Evolutionary conservation across 2,113 vertebrate genomes (phyloP).

Genomic region (Mirounga angustirostris): DNA sequence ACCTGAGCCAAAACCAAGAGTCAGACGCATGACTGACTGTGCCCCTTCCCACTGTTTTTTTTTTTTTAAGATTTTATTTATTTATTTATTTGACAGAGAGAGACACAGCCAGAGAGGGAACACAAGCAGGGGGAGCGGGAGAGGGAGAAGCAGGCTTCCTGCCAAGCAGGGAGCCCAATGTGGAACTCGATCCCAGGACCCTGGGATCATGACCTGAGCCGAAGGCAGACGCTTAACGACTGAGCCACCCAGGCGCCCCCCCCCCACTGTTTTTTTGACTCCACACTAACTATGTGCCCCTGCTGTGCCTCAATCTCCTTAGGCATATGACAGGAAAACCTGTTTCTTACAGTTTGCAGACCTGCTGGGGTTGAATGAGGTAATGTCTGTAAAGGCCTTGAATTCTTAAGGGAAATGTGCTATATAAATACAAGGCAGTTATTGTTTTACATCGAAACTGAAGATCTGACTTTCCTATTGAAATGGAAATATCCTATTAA

Average conservation of each 20-base stretch:
- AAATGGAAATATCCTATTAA: neutral
- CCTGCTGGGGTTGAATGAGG: neutral
- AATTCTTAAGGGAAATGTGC: slow-evolving; percentile 14
- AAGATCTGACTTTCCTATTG: slow-evolving; percentile 39
- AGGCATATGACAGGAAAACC: neutral
- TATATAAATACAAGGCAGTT: neutral
- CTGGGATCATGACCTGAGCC: too few relatives aligned
- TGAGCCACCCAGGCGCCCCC: too few relatives aligned
- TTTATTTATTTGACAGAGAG: too few relatives aligned
- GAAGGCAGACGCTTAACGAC: too few relatives aligned
- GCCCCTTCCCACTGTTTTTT: neutral
- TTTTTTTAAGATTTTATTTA: too few relatives aligned
- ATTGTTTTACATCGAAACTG: slow-evolving; percentile 22
- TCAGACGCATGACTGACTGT: neutral
- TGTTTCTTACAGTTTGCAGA: neutral
- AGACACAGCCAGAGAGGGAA: too few relatives aligned
- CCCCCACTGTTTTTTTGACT: neutral
- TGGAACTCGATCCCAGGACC: too few relatives aligned
- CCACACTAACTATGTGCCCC: neutral
- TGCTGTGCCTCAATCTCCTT: slow-evolving; percentile 39
- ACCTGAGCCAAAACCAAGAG: neutral
- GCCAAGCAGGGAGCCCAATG: too few relatives aligned
- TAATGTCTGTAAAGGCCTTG: slow-evolving; percentile 45
- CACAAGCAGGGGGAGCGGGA: too few relatives aligned
- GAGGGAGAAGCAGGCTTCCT: too few relatives aligned